Conservation (phyloP, 2,888 invertebrate genomes). For the Calliphora vomitoria region DNA sequence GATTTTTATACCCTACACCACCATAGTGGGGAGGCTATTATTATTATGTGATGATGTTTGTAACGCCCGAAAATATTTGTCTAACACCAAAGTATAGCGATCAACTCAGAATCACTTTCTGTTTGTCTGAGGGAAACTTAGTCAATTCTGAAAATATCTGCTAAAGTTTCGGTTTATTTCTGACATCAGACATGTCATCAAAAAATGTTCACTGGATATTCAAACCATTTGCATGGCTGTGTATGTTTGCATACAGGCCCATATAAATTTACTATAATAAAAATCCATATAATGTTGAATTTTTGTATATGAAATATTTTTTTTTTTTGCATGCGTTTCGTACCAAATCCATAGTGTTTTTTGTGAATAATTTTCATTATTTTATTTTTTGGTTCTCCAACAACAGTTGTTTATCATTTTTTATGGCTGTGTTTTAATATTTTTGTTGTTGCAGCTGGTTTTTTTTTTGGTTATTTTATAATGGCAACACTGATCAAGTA, state of each 20-base stretch:
- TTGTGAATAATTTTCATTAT: conserved; percentile 3
- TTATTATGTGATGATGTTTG: too few relatives aligned
- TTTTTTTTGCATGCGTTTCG: conserved; percentile 54
- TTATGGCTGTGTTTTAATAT: conserved; percentile 73
- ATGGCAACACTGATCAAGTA: conserved; percentile 48
- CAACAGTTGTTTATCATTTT: conserved; percentile 76
- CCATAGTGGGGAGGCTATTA: too few relatives aligned
- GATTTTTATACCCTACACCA: too few relatives aligned
- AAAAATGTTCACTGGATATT: neutral
- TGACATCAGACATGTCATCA: too few relatives aligned
- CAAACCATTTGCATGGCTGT: neutral
- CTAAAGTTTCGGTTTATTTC: too few relatives aligned
- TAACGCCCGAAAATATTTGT: too few relatives aligned
- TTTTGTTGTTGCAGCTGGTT: conserved; percentile 46
- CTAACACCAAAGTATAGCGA: too few relatives aligned
- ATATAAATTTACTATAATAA: conserved; percentile 58
- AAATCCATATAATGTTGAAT: conserved; percentile 53
- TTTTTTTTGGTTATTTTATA: conserved; percentile 54
- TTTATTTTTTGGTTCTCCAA: conserved; percentile 51
- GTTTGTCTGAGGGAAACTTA: too few relatives aligned
- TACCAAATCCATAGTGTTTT: conserved; percentile 53
- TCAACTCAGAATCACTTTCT: too few relatives aligned
- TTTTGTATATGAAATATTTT: conserved; percentile 37
- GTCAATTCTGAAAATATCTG: too few relatives aligned
- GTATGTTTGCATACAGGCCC: conserved; percentile 29